phyloP scores from a whole-genome alignment of 2,797 vertebrate species.

The Falco rusticolus region DNA sequence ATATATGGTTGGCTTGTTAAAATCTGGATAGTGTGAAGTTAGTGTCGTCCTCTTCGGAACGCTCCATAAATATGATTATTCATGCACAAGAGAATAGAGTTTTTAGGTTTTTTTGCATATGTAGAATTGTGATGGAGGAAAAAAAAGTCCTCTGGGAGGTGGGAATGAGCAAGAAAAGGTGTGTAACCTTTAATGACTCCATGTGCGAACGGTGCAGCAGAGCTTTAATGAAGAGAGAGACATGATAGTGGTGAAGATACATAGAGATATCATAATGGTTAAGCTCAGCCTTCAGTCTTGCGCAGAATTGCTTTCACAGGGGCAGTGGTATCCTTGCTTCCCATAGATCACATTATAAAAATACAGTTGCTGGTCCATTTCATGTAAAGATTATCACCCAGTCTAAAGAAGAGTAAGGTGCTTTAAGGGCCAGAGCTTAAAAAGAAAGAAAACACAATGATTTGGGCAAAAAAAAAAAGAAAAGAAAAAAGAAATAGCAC shows the following conservation, averaged over 20 bases:
- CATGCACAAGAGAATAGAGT: not conserved
- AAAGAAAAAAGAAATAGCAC: not conserved
- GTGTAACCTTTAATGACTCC: not conserved
- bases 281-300: not conserved
- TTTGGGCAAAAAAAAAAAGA: not conserved
- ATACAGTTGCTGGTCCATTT: not conserved
- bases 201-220: too few relatives aligned
- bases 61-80: not conserved
- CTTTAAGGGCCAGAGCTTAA: not conserved
- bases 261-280: not conserved
- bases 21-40: not conserved
- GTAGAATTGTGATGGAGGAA: not conserved
- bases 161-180: not conserved
- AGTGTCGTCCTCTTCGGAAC: not conserved
- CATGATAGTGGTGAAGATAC: not conserved
- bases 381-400: not conserved
- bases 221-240: not conserved
- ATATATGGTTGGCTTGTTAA: not conserved
- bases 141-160: not conserved
- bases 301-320: not conserved
- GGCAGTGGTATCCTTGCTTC: not conserved
- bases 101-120: not conserved
- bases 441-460: not conserved
- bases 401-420: not conserved
- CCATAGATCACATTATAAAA: not conserved